These are phyloP conservation scores for Pheosia tremula DNA, from an alignment of 2,888 invertebrate genomes.

Conservation along the genomic window DNA sequence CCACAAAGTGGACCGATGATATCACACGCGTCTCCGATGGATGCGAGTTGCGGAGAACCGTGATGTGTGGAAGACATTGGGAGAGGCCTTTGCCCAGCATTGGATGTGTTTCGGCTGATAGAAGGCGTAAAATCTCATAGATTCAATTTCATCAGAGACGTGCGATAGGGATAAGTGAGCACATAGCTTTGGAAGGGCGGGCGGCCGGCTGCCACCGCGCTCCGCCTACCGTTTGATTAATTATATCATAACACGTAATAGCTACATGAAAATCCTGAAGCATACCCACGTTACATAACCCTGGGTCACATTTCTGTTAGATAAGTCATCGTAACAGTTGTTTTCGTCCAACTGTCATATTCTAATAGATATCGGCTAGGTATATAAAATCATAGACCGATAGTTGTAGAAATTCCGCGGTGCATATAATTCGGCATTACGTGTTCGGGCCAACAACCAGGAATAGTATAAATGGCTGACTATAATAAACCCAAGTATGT, in stretches of 20 bases:
- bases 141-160: too few species aligned
- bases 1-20: too few species aligned
- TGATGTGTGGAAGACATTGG: too few species aligned
- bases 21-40: too few species aligned
- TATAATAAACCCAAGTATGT: slow-evolving; percentile 50
- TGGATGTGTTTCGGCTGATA: too few species aligned
- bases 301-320: too few species aligned
- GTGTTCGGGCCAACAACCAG: slow-evolving; percentile 45
- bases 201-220: slow-evolving; percentile 12
- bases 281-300: slow-evolving; percentile 2
- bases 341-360: neutral
- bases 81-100: too few species aligned
- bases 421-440: slow-evolving; percentile 37
- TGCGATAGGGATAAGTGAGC: too few species aligned
- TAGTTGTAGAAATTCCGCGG: slow-evolving; percentile 8
- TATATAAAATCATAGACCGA: neutral
- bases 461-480: slow-evolving; percentile 61
- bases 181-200: too few species aligned
- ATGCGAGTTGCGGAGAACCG: too few species aligned
- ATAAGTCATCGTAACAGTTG: too few species aligned
- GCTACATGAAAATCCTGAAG: slow-evolving; percentile 21
- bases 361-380: neutral
- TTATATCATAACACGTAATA: slow-evolving; percentile 37
- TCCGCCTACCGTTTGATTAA: slow-evolving; percentile 36
- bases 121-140: too few species aligned